Percentiles rank a stretch among this genome's conserved stretches.
Conservation (phyloP, 2,888 invertebrate genomes). For the Drosophila multiciliata region DNA sequence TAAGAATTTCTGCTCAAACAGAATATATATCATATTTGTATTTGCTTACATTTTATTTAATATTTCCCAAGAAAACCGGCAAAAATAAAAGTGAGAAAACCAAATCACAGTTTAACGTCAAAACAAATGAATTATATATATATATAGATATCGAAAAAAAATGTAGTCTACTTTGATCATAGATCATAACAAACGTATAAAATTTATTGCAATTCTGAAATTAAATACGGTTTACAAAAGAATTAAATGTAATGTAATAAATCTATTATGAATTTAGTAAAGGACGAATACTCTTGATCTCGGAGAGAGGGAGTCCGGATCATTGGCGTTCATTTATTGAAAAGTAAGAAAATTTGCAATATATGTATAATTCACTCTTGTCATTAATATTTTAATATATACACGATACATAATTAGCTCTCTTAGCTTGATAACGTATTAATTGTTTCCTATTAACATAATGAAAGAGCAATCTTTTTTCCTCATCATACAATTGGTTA, state of each 20-base stretch:
- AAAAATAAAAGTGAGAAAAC: slow-evolving; percentile 21
- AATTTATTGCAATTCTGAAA: neutral
- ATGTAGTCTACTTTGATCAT: neutral
- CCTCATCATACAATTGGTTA: slow-evolving; percentile 49
- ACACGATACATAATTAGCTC: neutral
- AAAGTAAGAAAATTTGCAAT: neutral
- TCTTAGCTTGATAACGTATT: neutral
- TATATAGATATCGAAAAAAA: neutral
- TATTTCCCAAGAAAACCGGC: neutral
- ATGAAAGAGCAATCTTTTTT: slow-evolving; percentile 55
- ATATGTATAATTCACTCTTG: neutral
- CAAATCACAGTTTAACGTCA: slow-evolving; percentile 19
- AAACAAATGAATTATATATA: neutral
- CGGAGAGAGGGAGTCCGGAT: neutral
- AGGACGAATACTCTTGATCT: neutral
- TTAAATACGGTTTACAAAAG: neutral
- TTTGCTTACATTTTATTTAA: slow-evolving; percentile 19
- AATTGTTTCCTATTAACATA: slow-evolving; percentile 45
- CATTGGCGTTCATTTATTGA: neutral
- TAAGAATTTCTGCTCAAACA: neutral
- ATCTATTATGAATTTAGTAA: neutral
- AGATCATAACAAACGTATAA: neutral
- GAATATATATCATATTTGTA: neutral
- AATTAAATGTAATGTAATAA: neutral
- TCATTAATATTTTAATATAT: neutral